Conservation (phyloP, 2,888 invertebrate genomes). For the Orchesella flavescens region DNA sequence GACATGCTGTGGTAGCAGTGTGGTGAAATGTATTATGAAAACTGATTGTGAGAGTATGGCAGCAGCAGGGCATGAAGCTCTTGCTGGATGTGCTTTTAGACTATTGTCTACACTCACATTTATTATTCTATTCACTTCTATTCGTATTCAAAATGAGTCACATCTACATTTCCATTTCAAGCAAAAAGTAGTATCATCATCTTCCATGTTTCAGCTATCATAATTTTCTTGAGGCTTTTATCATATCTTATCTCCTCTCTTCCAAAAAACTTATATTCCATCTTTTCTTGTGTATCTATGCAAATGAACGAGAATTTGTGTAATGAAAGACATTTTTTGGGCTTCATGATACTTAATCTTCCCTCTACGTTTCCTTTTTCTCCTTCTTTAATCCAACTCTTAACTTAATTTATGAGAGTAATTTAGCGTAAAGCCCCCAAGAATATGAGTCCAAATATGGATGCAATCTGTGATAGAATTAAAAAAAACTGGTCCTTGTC, state of each 20-base stretch:
- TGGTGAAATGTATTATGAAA: no score
- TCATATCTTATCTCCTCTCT: not conserved
- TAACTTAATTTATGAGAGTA: conserved; percentile 21
- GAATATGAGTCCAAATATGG: conserved; percentile 26
- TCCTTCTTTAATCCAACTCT: no score
- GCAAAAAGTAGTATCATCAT: not conserved
- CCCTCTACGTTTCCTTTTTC: no score
- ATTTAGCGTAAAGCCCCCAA: conserved; percentile 31
- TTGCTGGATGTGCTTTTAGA: no score
- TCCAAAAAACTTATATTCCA: not conserved
- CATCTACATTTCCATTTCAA: conserved; percentile 21
- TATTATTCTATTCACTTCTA: no score
- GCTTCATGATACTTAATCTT: no score
- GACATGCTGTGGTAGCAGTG: no score
- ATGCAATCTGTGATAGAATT: conserved; percentile 12
- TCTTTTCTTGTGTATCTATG: no score
- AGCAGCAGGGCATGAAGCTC: no score
- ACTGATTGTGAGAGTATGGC: no score
- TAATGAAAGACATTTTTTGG: no score
- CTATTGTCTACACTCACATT: no score
- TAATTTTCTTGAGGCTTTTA: conserved; percentile 1
- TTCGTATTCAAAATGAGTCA: not conserved
- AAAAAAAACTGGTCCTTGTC: conserved; percentile 19
- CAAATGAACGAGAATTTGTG: not conserved
- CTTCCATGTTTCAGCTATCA: conserved; percentile 6